Percentiles rank a stretch among this genome's conserved stretches.
Evolutionary conservation across 2,888 invertebrate genomes (phyloP).

Genomic region (Pollenia amentaria): DNA sequence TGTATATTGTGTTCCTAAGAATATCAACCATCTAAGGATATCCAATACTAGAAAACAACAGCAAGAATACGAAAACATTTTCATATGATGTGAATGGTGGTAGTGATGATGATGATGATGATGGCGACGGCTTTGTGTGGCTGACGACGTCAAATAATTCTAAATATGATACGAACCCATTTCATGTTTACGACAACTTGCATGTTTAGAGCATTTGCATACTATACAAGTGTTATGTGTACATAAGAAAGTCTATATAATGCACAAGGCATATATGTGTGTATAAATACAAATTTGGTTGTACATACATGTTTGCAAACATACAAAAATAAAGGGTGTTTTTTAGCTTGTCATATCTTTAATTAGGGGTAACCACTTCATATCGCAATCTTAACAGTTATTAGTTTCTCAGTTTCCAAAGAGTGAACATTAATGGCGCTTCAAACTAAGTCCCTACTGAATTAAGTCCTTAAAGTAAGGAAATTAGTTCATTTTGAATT

Average conservation of each 20-base stretch:
- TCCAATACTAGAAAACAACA: conserved; percentile 1
- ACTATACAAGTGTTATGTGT: conserved; percentile 56
- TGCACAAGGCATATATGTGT: background rate
- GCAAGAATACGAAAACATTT: conserved; percentile 27
- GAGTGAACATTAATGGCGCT: too few relatives aligned
- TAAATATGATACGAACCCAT: conserved; percentile 82
- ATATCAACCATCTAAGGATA: conserved; percentile 21
- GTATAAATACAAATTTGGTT: too few relatives aligned
- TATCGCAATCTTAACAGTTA: too few relatives aligned
- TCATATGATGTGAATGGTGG: conserved; percentile 24
- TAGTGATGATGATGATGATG: conserved; percentile 16
- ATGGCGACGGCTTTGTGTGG: conserved; percentile 60
- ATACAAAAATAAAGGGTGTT: background rate
- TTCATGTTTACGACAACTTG: conserved; percentile 81
- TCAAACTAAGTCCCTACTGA: too few relatives aligned
- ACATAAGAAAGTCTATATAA: conserved; percentile 44
- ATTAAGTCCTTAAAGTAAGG: too few relatives aligned
- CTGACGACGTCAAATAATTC: conserved; percentile 83
- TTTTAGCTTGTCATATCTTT: too few relatives aligned
- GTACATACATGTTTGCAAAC: background rate
- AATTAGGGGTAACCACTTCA: too few relatives aligned
- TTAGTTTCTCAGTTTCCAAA: too few relatives aligned
- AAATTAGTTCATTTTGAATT: too few relatives aligned
- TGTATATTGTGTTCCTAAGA: background rate
- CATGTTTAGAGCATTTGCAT: conserved; percentile 71